phyloP scores from a whole-genome alignment of 1,140 invertebrate species.

The Cecropterus lyciades region DNA sequence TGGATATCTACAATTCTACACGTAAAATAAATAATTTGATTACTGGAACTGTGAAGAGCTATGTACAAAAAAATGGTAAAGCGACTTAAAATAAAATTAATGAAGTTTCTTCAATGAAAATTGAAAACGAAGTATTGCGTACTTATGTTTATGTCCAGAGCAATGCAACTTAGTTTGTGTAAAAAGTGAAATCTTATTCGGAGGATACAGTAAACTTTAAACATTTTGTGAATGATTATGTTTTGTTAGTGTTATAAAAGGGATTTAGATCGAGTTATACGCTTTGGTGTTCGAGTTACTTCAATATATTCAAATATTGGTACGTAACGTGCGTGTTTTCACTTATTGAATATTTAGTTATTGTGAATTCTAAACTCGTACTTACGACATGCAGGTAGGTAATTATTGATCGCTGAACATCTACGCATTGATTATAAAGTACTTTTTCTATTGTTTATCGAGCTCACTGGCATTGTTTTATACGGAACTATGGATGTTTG shows the following conservation, averaged over 20 bases:
- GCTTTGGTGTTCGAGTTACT: background rate
- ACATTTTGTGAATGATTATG: background rate
- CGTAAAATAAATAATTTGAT: constrained; percentile 9
- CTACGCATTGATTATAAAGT: background rate
- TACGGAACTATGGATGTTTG: too few relatives aligned
- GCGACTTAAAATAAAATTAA: background rate
- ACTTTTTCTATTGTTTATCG: background rate
- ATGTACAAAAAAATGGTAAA: too few relatives aligned
- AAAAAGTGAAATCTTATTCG: constrained; percentile 29
- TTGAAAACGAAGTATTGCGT: background rate
- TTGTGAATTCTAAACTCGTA: constrained; percentile 1
- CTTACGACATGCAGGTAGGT: constrained; percentile 7
- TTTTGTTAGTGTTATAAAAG: background rate
- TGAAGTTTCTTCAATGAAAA: background rate
- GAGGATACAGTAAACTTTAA: constrained; percentile 8
- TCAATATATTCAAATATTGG: constrained; percentile 13
- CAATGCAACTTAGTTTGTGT: background rate
- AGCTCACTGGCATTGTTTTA: too few relatives aligned
- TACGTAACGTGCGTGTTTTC: constrained; percentile 15
- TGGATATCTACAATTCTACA: too few relatives aligned
- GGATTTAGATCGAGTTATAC: background rate
- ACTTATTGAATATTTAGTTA: constrained; percentile 20
- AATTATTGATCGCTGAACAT: constrained; percentile 5
- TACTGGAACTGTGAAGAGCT: background rate
- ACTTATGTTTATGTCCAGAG: background rate